phyloP scores from a whole-genome alignment of 2,113 vertebrate species.

The Diadophis punctatus region DNA sequence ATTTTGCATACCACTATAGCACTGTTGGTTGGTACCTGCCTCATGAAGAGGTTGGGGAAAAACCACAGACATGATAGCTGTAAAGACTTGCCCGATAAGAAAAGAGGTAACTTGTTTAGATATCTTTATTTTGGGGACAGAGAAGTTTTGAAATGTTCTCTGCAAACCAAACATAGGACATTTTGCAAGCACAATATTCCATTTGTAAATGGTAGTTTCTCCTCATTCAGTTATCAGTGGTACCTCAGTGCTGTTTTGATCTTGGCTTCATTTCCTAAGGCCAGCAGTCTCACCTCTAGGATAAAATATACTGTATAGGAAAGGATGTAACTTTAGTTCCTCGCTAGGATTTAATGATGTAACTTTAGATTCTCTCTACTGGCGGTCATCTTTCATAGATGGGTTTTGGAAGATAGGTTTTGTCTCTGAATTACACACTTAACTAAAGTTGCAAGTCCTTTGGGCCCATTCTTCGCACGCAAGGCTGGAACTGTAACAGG shows the following conservation, averaged over 20 bases:
- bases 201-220: conserved; percentile 48
- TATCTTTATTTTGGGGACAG: conserved; percentile 16
- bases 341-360: conserved; percentile 1
- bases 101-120: conserved; percentile 44
- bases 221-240: conserved; percentile 2
- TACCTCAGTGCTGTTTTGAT: background rate
- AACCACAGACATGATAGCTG: background rate
- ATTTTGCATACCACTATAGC: conserved; percentile 10
- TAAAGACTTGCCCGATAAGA: conserved; percentile 29
- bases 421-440: conserved; percentile 32
- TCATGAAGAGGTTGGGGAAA: background rate
- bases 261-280: conserved; percentile 36
- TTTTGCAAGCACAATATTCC: conserved; percentile 53
- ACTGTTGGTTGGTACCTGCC: conserved; percentile 5
- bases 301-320: conserved; percentile 2
- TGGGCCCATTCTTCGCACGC: conserved; percentile 29
- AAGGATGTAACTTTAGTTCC: conserved; percentile 41
- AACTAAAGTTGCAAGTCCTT: conserved; percentile 18
- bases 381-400: conserved; percentile 29
- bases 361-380: conserved; percentile 56
- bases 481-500: conserved; percentile 19
- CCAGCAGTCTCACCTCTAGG: conserved; percentile 5
- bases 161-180: conserved; percentile 41
- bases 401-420: conserved; percentile 33
- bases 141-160: conserved; percentile 36